These are phyloP conservation scores for Myripristis jacobus DNA, from an alignment of 2,797 vertebrate genomes.

Conservation along the genomic window DNA sequence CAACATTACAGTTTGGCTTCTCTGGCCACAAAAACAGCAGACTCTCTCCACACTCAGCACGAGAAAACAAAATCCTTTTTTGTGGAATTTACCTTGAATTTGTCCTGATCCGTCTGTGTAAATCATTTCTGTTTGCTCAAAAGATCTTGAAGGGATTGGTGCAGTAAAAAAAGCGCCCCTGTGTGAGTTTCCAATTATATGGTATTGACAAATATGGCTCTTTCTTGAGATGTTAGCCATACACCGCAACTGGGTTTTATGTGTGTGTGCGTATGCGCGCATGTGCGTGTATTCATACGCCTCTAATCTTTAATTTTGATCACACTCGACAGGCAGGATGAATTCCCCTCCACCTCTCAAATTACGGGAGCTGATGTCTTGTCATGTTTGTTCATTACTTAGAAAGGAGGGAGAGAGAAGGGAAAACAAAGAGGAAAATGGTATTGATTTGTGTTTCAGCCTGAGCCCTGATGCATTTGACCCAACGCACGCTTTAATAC, in stretches of 20 bases:
- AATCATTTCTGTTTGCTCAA: slow-evolving; percentile 71
- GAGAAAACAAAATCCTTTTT: slow-evolving; percentile 26
- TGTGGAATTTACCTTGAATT: slow-evolving; percentile 65
- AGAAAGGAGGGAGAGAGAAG: slow-evolving; percentile 69
- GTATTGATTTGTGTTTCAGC: slow-evolving; percentile 86
- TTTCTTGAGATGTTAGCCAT: slow-evolving; percentile 65
- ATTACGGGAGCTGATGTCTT: slow-evolving; percentile 85
- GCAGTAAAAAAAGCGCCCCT: slow-evolving; percentile 49
- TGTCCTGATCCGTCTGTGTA: slow-evolving; percentile 66
- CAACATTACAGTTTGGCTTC: slow-evolving; percentile 6
- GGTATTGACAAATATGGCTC: slow-evolving; percentile 72
- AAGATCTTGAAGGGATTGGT: slow-evolving; percentile 61
- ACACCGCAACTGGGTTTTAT: slow-evolving; percentile 40
- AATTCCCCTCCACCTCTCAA: slow-evolving; percentile 82
- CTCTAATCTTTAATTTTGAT: slow-evolving; percentile 83
- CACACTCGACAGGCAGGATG: slow-evolving; percentile 77
- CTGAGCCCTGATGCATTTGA: slow-evolving; percentile 84
- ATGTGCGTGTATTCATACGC: slow-evolving; percentile 30
- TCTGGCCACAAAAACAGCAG: slow-evolving; percentile 25
- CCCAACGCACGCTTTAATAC: slow-evolving; percentile 84
- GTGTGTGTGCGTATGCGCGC: neutral
- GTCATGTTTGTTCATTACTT: slow-evolving; percentile 89
- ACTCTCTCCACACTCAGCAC: slow-evolving; percentile 26
- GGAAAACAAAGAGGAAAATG: slow-evolving; percentile 82
- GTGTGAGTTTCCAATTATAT: slow-evolving; percentile 74